Evolutionary conservation across 2,888 invertebrate species (phyloP), one percentile per base, ranked within the genome.

Genomic region (Luffia ferchaultella): DNA sequence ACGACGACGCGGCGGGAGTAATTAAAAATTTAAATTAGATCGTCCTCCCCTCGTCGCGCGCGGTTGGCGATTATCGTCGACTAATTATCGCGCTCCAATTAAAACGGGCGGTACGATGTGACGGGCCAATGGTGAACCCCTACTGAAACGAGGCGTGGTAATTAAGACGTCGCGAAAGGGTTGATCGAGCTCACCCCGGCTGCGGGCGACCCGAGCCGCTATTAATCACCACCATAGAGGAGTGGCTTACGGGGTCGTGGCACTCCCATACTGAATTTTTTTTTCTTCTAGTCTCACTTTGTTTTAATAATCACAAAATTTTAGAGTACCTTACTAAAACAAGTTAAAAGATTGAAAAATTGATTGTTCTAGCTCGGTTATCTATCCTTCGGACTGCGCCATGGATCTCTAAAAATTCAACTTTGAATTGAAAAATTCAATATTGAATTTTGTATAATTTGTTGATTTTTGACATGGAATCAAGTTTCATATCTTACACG

Each of bases 1-100:
- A 12, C 30, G 30, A 12, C 30, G 30, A 12, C 30, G 30, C 30
- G 30, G 12, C 30, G 52, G 49, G 43, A 53, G 62, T 80, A 82
- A 82, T 82, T 83, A 82, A 83, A 83, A 82, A 78, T 82, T 79
- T 69, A 82, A 83, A 82, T 82, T 76, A 78, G 70, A 67, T 56
- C 66, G 61, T 64, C 72, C 70, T 69, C 82, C 78, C 77, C 72
- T 72, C 67, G 68, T 61, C 61, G 67, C 63, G 63, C 68, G 67
- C 70, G 65, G 76, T 77, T 73, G 77, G 78, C 73, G 76, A 79
- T 77, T 76, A 77, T 74, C 48, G 57, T 61, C 76, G 74, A 76
- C 75, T 83, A 83, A 83, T 83, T 83, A 79, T 74, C 59, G 56
- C 62, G 71, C 73, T 73, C 82, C 82, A 82, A 83, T 82, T 83